Conservation (phyloP, 1,140 invertebrate species). For the Apolygus lucorum region DNA sequence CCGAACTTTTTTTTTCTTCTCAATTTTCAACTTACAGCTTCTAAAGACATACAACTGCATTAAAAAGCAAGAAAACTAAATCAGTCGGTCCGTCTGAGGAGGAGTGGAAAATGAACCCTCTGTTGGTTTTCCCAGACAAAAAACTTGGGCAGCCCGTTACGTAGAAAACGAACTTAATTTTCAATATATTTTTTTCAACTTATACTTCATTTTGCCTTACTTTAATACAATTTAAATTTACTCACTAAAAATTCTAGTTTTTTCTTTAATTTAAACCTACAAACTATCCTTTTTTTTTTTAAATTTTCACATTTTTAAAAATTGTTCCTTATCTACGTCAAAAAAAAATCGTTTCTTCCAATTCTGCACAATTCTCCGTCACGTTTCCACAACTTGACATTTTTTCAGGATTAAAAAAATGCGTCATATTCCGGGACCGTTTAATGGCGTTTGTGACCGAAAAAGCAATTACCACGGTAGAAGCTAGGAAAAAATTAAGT, state of each 20-base stretch:
- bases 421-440: background rate
- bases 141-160: background rate
- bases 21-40: background rate
- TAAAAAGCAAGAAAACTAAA: background rate
- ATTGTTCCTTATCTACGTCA: too few species aligned
- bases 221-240: slow-evolving; percentile 12
- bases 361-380: too few species aligned
- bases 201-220: background rate
- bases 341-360: too few species aligned
- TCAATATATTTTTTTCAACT: background rate
- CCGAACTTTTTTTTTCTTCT: background rate
- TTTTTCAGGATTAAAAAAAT: too few species aligned
- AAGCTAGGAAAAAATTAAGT: background rate
- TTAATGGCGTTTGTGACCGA: background rate
- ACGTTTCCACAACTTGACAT: too few species aligned
- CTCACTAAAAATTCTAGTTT: slow-evolving; percentile 9
- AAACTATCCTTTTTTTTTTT: slow-evolving; percentile 6
- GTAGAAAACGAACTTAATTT: background rate
- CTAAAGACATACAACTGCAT: too few species aligned
- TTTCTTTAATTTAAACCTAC: slow-evolving; percentile 7
- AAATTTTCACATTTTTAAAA: too few species aligned
- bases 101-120: background rate
- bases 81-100: background rate
- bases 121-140: background rate
- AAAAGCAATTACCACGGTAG: background rate